A percentile compares a stretch with the other conserved stretches of the same genome.
Evolutionary conservation across 1,140 invertebrate species (phyloP).

Genomic region (Orussus abietinus): DNA sequence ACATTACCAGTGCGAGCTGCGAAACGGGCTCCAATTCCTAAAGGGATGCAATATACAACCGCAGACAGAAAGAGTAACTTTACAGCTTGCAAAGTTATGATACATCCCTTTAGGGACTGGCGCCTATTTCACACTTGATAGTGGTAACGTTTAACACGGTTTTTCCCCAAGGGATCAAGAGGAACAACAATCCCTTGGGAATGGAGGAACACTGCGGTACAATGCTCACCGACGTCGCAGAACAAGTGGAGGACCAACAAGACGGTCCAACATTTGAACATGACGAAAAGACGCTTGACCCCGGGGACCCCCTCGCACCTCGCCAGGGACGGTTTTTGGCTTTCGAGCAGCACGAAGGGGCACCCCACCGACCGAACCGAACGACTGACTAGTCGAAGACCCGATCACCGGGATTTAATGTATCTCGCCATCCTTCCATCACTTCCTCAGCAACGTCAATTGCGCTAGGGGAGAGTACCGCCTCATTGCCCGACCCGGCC

Average conservation of each 20-base stretch:
- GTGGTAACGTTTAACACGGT: too few relatives aligned
- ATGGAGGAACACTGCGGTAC: too few relatives aligned
- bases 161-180: too few relatives aligned
- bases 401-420: constrained; percentile 36
- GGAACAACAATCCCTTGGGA: too few relatives aligned
- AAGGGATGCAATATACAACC: too few relatives aligned
- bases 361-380: constrained; percentile 8
- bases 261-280: constrained; percentile 28
- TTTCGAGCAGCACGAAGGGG: not conserved
- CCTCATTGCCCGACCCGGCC: constrained; percentile 17
- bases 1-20: too few relatives aligned
- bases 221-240: constrained; percentile 32
- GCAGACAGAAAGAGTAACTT: too few relatives aligned
- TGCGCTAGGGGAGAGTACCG: constrained; percentile 25
- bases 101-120: too few relatives aligned
- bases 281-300: constrained; percentile 8
- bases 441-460: constrained; percentile 43
- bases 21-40: too few relatives aligned
- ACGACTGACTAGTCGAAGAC: constrained; percentile 26
- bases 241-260: constrained; percentile 27
- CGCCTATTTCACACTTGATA: too few relatives aligned
- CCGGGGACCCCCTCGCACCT: not conserved
- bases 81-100: too few relatives aligned
- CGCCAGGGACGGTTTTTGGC: constrained; percentile 5
- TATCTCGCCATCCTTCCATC: constrained; percentile 39